These are phyloP conservation scores for Masticophis lateralis DNA, from an alignment of 2,797 vertebrate species.

Conservation along the genomic window DNA sequence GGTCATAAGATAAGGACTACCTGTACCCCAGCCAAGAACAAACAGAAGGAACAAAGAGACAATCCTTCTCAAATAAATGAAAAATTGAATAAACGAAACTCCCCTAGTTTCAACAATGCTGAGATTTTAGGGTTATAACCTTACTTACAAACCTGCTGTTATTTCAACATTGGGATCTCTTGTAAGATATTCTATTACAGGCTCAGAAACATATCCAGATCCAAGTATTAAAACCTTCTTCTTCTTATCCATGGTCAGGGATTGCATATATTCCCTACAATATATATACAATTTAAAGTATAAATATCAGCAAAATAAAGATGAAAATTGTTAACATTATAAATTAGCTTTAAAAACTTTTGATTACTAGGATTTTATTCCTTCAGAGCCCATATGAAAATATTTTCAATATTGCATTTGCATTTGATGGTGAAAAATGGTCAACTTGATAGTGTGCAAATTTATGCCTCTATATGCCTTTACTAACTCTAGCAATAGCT, in stretches of 20 bases:
- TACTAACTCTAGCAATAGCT: background rate
- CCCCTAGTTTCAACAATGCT: background rate
- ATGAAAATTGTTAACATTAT: background rate
- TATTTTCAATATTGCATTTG: background rate
- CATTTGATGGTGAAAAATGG: background rate
- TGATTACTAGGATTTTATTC: background rate
- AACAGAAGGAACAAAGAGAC: background rate
- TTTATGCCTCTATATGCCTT: background rate
- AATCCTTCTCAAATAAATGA: background rate
- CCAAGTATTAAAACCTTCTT: conserved; percentile 90
- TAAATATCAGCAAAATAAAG: background rate
- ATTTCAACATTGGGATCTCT: conserved; percentile 81
- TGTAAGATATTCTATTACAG: conserved; percentile 90
- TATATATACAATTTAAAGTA: conserved; percentile 30
- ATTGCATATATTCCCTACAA: conserved; percentile 66
- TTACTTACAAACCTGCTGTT: conserved; percentile 84
- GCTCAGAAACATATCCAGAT: conserved; percentile 91
- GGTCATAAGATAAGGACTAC: background rate
- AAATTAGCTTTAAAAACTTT: background rate
- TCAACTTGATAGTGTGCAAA: background rate
- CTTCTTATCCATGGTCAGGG: conserved; percentile 69
- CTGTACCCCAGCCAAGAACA: background rate
- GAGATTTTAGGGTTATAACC: background rate
- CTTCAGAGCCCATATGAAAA: background rate
- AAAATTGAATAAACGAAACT: background rate